These are phyloP conservation scores for Erpetoichthys calabaricus DNA, from an alignment of 2,797 vertebrate species.

Conservation along the genomic window DNA sequence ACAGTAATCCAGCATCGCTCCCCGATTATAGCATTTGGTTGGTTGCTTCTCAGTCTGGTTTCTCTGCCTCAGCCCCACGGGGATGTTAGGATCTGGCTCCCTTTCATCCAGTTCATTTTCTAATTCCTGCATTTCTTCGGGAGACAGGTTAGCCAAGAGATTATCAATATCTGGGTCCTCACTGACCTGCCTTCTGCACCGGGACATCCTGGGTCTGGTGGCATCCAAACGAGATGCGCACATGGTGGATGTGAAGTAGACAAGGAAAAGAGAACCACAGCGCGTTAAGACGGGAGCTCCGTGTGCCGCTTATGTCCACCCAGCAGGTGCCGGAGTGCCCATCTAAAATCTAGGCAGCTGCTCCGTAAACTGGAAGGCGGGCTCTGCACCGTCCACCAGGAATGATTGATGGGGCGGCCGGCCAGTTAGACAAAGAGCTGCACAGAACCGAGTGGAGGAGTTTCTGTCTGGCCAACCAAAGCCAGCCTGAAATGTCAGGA, in stretches of 20 bases:
- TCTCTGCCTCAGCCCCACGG: conserved; percentile 43
- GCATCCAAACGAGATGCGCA: background rate
- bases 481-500: conserved; percentile 69
- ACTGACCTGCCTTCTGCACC: conserved; percentile 84
- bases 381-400: conserved; percentile 1
- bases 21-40: conserved; percentile 39
- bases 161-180: conserved; percentile 93
- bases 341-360: background rate
- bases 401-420: conserved; percentile 3
- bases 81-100: conserved; percentile 58
- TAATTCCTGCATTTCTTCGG: conserved; percentile 87
- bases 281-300: too few relatives aligned
- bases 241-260: too few relatives aligned
- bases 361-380: conserved; percentile 7
- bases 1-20: conserved; percentile 45
- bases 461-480: conserved; percentile 45
- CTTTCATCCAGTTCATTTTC: conserved; percentile 75
- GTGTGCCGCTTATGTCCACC: too few relatives aligned
- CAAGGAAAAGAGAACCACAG: too few relatives aligned
- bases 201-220: conserved; percentile 78
- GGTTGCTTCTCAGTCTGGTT: conserved; percentile 44
- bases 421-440: background rate
- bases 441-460: conserved; percentile 36
- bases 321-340: too few relatives aligned
- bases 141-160: conserved; percentile 82